phyloP scores from a whole-genome alignment of 2,888 invertebrate species.

The Tortricodes alternella region DNA sequence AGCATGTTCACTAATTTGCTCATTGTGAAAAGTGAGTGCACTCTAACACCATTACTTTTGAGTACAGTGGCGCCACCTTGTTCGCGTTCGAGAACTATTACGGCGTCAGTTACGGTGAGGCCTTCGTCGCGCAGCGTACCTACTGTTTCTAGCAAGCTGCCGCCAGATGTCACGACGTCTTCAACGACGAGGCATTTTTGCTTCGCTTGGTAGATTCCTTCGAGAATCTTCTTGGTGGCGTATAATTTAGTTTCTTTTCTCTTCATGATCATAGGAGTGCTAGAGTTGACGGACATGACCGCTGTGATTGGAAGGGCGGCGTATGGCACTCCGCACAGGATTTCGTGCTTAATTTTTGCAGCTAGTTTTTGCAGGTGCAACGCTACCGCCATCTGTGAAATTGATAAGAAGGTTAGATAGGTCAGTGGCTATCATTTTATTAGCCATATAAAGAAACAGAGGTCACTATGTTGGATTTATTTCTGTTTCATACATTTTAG shows the following conservation, averaged over 20 bases:
- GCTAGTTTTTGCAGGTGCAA: constrained; percentile 58
- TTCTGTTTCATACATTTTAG: too few relatives aligned
- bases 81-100: constrained; percentile 95
- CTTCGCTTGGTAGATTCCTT: constrained; percentile 87
- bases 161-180: constrained; percentile 96
- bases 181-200: constrained; percentile 95
- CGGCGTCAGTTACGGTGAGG: constrained; percentile 87
- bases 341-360: constrained; percentile 74
- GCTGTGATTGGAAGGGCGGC: constrained; percentile 97
- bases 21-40: constrained; percentile 87
- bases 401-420: not conserved
- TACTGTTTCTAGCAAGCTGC: constrained; percentile 95
- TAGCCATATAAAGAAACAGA: too few relatives aligned
- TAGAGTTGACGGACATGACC: constrained; percentile 87
- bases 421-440: too few relatives aligned
- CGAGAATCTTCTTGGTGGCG: constrained; percentile 96
- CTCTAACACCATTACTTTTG: constrained; percentile 85
- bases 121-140: constrained; percentile 85
- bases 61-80: constrained; percentile 94
- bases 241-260: constrained; percentile 97
- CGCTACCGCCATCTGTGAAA: constrained; percentile 63
- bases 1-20: constrained; percentile 85
- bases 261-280: constrained; percentile 93
- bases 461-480: too few relatives aligned
- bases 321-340: constrained; percentile 98